These are phyloP conservation scores for Saturnia pavonia DNA, from an alignment of 2,888 invertebrate genomes.

Conservation along the genomic window DNA sequence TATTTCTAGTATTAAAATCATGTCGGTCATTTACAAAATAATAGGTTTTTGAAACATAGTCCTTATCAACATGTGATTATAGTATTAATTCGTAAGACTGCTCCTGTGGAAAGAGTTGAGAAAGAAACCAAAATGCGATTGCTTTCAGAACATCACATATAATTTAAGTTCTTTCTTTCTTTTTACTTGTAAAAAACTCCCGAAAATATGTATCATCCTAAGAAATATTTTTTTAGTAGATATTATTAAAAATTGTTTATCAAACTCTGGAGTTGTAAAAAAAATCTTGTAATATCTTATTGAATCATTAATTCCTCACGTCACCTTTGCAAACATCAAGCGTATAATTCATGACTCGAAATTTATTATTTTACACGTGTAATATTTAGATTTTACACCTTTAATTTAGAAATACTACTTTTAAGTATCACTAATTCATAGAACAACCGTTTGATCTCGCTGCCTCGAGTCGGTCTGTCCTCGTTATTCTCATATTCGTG, in stretches of 20 bases:
- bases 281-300: not conserved
- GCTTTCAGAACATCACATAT: no score
- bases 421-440: not conserved
- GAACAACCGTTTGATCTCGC: conserved; percentile 7
- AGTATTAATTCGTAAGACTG: no score
- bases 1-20: no score
- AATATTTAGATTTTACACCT: conserved; percentile 1
- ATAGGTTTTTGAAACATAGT: no score
- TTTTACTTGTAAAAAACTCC: no score
- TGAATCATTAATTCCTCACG: not conserved
- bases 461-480: not conserved
- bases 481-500: not conserved
- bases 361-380: not conserved
- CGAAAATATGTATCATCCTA: no score
- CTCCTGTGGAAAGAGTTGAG: no score
- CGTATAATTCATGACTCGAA: not conserved
- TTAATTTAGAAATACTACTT: not conserved
- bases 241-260: no score
- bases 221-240: no score
- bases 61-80: no score
- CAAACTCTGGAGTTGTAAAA: not conserved
- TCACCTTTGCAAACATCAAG: not conserved
- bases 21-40: not conserved
- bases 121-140: no score
- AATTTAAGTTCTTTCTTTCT: no score